phyloP scores from a whole-genome alignment of 1,140 invertebrate species.

The Cotesia vestalis region DNA sequence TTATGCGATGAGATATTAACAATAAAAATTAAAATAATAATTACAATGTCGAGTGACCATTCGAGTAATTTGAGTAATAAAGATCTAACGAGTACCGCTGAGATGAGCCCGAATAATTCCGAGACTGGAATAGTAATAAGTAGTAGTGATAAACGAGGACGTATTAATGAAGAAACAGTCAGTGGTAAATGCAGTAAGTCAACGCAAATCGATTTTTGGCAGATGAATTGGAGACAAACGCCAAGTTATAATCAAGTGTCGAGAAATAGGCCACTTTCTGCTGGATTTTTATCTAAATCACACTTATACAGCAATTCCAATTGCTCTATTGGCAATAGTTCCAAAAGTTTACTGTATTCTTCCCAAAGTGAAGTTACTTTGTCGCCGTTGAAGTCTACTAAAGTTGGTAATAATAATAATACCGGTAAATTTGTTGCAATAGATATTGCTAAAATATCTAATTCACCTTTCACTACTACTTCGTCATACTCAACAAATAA shows the following conservation, averaged over 20 bases:
- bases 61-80: constrained; percentile 18
- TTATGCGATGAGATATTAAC: neutral
- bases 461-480: constrained; percentile 31
- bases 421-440: constrained; percentile 53
- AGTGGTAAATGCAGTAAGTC: constrained; percentile 48
- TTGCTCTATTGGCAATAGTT: constrained; percentile 38
- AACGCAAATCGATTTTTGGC: constrained; percentile 54
- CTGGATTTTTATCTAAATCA: constrained; percentile 48
- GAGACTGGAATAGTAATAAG: constrained; percentile 13
- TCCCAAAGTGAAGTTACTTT: constrained; percentile 57
- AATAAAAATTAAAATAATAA: neutral
- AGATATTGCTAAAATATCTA: constrained; percentile 54
- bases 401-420: constrained; percentile 32
- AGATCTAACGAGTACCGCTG: constrained; percentile 3
- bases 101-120: constrained; percentile 21
- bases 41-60: constrained; percentile 21
- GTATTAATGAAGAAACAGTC: constrained; percentile 30
- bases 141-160: constrained; percentile 23
- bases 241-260: constrained; percentile 34
- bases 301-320: constrained; percentile 44
- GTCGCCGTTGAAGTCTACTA: constrained; percentile 40
- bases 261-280: constrained; percentile 50
- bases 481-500: constrained; percentile 33
- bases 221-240: constrained; percentile 43
- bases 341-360: constrained; percentile 44